Conservation (phyloP, 2,797 vertebrate genomes). For the Carcharodon carcharias region DNA sequence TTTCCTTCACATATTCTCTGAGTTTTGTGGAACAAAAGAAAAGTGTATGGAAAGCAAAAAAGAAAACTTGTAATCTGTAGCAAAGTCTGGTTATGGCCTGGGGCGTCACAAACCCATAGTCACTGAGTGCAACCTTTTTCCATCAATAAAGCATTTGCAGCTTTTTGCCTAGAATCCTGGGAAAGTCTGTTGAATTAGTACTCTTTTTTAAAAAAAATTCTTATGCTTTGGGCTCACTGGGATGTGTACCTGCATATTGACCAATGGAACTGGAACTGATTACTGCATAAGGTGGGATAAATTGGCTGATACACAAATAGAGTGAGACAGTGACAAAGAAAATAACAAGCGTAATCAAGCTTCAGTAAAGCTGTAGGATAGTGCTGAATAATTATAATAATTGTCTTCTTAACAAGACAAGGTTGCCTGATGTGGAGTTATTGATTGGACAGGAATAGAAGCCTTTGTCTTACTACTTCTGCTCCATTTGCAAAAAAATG, state of each 20-base stretch:
- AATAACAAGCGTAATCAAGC: neutral
- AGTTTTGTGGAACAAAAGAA: neutral
- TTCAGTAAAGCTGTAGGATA: neutral
- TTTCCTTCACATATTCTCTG: neutral
- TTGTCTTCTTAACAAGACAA: neutral
- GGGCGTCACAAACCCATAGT: neutral
- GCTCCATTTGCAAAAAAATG: neutral
- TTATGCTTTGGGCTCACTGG: neutral
- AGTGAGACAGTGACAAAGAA: neutral
- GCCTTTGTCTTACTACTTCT: neutral
- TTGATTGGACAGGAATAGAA: neutral
- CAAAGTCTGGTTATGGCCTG: neutral
- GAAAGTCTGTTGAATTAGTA: neutral
- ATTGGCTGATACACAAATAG: neutral
- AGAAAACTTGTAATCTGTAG: neutral
- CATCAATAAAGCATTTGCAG: neutral
- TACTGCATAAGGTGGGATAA: neutral
- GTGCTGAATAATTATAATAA: neutral
- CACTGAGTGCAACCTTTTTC: neutral
- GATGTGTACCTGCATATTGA: neutral
- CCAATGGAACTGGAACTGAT: neutral
- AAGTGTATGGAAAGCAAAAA: neutral
- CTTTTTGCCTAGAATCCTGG: neutral
- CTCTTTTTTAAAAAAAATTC: neutral
- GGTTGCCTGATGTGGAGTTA: neutral